A percentile compares a stretch with the other conserved stretches of the same genome.
Conservation (phyloP, 53 echinoderm and acorn worm species). For the Holothuria scabra region DNA sequence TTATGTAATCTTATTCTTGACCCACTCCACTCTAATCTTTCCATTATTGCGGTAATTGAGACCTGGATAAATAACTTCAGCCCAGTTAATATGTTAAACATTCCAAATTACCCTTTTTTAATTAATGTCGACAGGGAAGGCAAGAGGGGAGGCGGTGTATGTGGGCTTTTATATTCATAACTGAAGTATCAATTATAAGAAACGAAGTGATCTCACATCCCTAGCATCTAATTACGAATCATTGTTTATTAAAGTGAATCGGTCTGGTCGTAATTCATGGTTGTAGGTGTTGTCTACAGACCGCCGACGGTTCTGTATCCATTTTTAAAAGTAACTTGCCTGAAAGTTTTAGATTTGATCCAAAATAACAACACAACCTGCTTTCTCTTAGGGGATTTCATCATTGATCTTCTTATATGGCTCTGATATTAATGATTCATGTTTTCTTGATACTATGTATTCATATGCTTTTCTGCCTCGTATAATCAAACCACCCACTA, state of each 20-base stretch:
- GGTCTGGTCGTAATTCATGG: not conserved
- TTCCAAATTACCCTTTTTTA: not conserved
- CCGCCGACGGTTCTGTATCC: not conserved
- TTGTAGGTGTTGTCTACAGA: not conserved
- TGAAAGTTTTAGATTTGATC: not conserved
- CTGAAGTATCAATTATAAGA: too few relatives aligned
- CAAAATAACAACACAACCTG: not conserved
- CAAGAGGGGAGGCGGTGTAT: not conserved
- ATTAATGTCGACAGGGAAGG: not conserved
- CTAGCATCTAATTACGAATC: not conserved
- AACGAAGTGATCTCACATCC: too few relatives aligned
- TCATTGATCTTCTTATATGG: constrained; percentile 8
- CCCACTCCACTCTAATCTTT: not conserved
- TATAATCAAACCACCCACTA: not conserved
- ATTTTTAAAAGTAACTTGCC: not conserved
- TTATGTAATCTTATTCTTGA: not conserved
- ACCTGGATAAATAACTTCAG: too few relatives aligned
- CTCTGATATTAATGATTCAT: not conserved
- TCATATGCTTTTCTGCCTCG: not conserved
- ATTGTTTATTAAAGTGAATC: not conserved
- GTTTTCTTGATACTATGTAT: not conserved
- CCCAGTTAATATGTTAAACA: not conserved
- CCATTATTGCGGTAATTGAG: not conserved
- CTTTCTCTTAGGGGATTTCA: constrained; percentile 10
- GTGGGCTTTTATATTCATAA: constrained; percentile 21